Conservation (phyloP, 2,888 invertebrate species). For the Leucoptera coffeella region DNA sequence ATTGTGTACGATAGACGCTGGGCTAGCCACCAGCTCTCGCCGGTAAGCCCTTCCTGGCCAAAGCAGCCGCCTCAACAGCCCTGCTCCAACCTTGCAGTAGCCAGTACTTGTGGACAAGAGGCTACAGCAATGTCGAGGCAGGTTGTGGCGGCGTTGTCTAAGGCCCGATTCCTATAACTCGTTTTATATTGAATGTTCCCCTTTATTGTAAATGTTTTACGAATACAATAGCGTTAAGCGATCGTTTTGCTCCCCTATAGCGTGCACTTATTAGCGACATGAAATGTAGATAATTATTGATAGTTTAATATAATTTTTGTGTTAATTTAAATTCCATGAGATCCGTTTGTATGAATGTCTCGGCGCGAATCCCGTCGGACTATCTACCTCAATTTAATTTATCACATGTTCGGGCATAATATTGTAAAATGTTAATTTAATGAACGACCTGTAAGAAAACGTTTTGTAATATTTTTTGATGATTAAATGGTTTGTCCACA, state of each 20-base stretch:
- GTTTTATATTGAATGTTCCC: slow-evolving; percentile 48
- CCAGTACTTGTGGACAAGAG: no score
- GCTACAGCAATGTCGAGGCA: not conserved
- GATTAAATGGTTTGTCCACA: slow-evolving; percentile 43
- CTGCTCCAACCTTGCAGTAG: no score
- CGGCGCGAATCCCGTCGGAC: slow-evolving; percentile 37
- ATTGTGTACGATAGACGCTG: no score
- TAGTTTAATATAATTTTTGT: slow-evolving; percentile 49
- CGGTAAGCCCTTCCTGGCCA: no score
- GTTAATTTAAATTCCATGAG: no score
- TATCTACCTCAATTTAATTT: slow-evolving; percentile 52
- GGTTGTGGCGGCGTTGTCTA: not conserved
- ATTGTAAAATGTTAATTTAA: slow-evolving; percentile 40
- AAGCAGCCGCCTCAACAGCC: no score
- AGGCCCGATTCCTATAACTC: slow-evolving; percentile 39
- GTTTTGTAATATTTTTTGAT: slow-evolving; percentile 27
- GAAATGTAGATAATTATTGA: slow-evolving; percentile 54
- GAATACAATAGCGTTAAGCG: slow-evolving; percentile 26
- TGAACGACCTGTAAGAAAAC: slow-evolving; percentile 11
- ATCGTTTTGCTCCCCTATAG: slow-evolving; percentile 32
- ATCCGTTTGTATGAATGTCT: no score
- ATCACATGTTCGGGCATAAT: slow-evolving; percentile 46
- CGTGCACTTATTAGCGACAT: slow-evolving; percentile 44
- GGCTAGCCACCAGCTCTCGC: no score
- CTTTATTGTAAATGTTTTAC: slow-evolving; percentile 48